phyloP scores from a whole-genome alignment of 2,888 invertebrate genomes.

The Magallana nippona region DNA sequence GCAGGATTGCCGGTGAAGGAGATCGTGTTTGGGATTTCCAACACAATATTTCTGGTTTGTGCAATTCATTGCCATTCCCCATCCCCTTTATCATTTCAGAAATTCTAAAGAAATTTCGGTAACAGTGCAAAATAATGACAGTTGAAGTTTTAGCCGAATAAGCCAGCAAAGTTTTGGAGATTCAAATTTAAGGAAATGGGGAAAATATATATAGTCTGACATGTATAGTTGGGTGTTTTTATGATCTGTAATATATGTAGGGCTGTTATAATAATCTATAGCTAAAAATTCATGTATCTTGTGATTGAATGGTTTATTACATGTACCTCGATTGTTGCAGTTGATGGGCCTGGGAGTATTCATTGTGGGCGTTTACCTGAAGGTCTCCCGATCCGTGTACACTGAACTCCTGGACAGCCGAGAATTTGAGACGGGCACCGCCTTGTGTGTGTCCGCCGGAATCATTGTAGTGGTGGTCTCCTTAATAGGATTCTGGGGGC shows the following conservation, averaged over 20 bases:
- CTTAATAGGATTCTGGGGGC: constrained; percentile 91
- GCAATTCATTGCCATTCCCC: neutral
- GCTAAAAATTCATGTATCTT: too few relatives aligned
- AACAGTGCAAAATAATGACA: too few relatives aligned
- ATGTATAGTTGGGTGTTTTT: too few relatives aligned
- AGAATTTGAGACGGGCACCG: constrained; percentile 87
- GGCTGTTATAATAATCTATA: too few relatives aligned
- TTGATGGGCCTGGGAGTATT: constrained; percentile 88
- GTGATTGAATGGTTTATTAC: too few relatives aligned
- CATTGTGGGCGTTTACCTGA: constrained; percentile 89
- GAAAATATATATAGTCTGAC: too few relatives aligned
- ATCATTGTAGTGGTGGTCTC: constrained; percentile 87
- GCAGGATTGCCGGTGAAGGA: neutral
- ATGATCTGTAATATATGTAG: too few relatives aligned
- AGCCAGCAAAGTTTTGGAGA: too few relatives aligned
- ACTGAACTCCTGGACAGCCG: constrained; percentile 85
- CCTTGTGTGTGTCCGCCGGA: constrained; percentile 87
- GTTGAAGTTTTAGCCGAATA: too few relatives aligned
- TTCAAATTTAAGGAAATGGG: too few relatives aligned
- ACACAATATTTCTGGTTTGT: constrained; percentile 7
- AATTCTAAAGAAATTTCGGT: neutral
- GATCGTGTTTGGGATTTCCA: constrained; percentile 5
- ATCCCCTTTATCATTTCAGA: neutral
- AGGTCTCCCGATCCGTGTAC: constrained; percentile 86
- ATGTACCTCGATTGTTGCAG: constrained; percentile 81